phyloP scores from a whole-genome alignment of 2,888 invertebrate genomes.

The Microchrysa polita region DNA sequence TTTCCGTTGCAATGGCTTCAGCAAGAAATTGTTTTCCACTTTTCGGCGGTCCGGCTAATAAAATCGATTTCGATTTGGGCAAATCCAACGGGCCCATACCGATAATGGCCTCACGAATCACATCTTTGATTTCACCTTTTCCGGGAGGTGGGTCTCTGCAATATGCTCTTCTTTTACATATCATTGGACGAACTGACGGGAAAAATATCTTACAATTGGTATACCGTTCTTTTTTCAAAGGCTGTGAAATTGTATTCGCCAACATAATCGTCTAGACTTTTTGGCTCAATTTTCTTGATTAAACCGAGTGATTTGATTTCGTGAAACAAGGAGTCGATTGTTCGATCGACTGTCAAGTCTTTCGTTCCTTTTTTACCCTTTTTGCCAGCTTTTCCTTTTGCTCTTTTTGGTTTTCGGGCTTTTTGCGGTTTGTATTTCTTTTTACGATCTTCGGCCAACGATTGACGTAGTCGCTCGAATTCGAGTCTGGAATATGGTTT shows the following conservation, averaged over 20 bases:
- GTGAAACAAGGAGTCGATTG: slow-evolving; percentile 72
- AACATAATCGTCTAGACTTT: slow-evolving; percentile 69
- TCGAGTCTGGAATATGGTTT: slow-evolving; percentile 56
- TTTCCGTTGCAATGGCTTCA: slow-evolving; percentile 75
- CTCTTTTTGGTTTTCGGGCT: slow-evolving; percentile 53
- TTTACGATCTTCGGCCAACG: slow-evolving; percentile 60
- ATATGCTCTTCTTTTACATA: background rate
- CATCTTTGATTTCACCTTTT: slow-evolving; percentile 68
- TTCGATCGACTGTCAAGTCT: slow-evolving; percentile 70
- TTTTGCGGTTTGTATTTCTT: slow-evolving; percentile 56
- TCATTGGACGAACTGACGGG: background rate
- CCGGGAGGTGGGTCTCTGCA: slow-evolving; percentile 62
- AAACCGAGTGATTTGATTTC: slow-evolving; percentile 69
- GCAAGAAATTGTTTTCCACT: slow-evolving; percentile 76
- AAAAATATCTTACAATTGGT: slow-evolving; percentile 45
- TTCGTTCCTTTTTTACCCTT: slow-evolving; percentile 65
- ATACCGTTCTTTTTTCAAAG: slow-evolving; percentile 60
- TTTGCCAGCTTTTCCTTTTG: slow-evolving; percentile 54
- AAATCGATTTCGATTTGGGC: slow-evolving; percentile 68
- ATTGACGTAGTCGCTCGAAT: slow-evolving; percentile 62
- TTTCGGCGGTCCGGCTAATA: slow-evolving; percentile 73
- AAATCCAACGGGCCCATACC: slow-evolving; percentile 62
- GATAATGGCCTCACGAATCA: slow-evolving; percentile 66
- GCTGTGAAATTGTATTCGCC: slow-evolving; percentile 73
- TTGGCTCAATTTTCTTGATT: slow-evolving; percentile 69